phyloP scores from a whole-genome alignment of 2,797 vertebrate species.

The Sebastes hopkinsi region DNA sequence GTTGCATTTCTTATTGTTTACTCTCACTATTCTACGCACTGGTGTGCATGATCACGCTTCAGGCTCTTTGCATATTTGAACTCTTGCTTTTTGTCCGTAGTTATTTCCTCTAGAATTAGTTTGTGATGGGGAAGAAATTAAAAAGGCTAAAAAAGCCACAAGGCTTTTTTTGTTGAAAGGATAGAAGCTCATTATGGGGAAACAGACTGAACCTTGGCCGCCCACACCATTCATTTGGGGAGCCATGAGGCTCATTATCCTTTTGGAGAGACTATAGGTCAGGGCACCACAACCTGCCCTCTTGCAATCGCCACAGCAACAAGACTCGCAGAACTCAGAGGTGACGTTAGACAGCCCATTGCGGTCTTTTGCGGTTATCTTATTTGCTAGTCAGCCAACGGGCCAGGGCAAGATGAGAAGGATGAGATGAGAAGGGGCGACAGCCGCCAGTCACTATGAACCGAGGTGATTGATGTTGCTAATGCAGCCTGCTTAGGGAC shows the following conservation, averaged over 20 bases:
- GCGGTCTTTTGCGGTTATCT: constrained; percentile 35
- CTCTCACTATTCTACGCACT: constrained; percentile 57
- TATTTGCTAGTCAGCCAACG: constrained; percentile 46
- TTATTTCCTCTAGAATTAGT: constrained; percentile 47
- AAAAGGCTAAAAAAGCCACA: too few species aligned
- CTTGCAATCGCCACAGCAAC: constrained; percentile 70
- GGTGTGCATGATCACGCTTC: constrained; percentile 64
- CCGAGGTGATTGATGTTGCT: constrained; percentile 65
- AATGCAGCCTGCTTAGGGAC: constrained; percentile 48
- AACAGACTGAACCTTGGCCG: constrained; percentile 69
- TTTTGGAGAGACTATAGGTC: constrained; percentile 73
- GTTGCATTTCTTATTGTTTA: constrained; percentile 78
- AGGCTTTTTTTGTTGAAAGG: constrained; percentile 57
- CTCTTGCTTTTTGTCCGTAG: constrained; percentile 57
- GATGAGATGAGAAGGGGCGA: constrained; percentile 50
- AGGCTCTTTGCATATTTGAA: constrained; percentile 68
- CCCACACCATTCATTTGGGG: constrained; percentile 74
- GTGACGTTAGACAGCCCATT: constrained; percentile 40
- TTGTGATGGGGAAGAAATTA: too few species aligned
- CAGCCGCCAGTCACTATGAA: constrained; percentile 57
- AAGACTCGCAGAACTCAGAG: constrained; percentile 51
- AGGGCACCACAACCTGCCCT: constrained; percentile 67
- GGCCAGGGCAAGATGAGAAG: constrained; percentile 32
- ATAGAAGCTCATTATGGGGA: constrained; percentile 75
- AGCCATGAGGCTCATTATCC: constrained; percentile 81